phyloP scores from a whole-genome alignment of 64 coral and sea anemone species.

The Anthopleura sola region DNA sequence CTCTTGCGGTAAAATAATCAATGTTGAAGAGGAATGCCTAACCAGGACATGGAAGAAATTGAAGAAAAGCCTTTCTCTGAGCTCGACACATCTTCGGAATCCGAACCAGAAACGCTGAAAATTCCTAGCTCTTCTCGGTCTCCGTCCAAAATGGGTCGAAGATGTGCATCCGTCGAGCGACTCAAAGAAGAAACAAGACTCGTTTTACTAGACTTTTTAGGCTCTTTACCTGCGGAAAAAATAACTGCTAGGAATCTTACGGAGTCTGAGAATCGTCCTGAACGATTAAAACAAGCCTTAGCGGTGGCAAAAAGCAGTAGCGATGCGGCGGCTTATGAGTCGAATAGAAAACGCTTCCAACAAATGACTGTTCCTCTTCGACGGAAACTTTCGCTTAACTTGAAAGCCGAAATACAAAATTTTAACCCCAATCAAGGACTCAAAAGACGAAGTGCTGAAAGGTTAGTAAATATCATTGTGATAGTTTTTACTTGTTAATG shows the following conservation, averaged over 20 bases:
- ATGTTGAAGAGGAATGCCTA: constrained; percentile 12
- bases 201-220: constrained; percentile 75
- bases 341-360: constrained; percentile 73
- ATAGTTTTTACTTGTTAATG: background rate
- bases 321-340: constrained; percentile 71
- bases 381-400: constrained; percentile 76
- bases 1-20: background rate
- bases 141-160: constrained; percentile 20
- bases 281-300: constrained; percentile 48
- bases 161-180: constrained; percentile 57
- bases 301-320: constrained; percentile 73
- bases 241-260: constrained; percentile 76
- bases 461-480: background rate
- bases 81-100: background rate
- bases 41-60: background rate
- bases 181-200: constrained; percentile 86
- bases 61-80: background rate
- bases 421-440: constrained; percentile 42
- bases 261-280: constrained; percentile 48
- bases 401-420: constrained; percentile 81
- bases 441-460: constrained; percentile 22
- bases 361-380: constrained; percentile 71
- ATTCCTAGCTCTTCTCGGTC: background rate
- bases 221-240: constrained; percentile 69
- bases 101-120: background rate